Base-by-base conservation (phyloP, 1,140 invertebrate species). In the Brachionus angularis region DNA sequence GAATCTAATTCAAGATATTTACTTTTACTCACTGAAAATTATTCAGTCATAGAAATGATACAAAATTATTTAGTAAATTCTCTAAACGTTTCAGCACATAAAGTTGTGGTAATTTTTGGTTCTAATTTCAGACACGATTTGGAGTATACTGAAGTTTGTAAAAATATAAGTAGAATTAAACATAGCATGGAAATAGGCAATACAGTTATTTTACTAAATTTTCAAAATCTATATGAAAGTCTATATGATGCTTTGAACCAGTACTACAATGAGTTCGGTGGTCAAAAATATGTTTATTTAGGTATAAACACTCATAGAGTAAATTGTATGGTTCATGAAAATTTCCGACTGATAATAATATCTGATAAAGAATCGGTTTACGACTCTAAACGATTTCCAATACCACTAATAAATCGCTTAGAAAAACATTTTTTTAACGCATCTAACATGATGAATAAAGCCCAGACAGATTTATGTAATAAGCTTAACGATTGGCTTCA, bases 161-260 rank as follows among this genome's bases (percentile, higher is more conserved):
- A 78, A 3, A 80, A 80, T 62, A 79, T 80, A 71, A 79, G 79
- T 72, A 71, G 76, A 10, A 79, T 80, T 67, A 80, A 80, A 58
- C 75, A 78, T 7, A 79, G 78, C 71, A 80, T 80, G 79, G 78
- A 79, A 71, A 78, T 75, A 2, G 79, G 79, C 7, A 76, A 75
- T 23, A 79, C 79, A 0, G 77, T 80, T 8, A 74, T 80, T 31
- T 72, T 80, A 8, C 73, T 80, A 29, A 80, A 80, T 73, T 73
- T 79, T 67, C 78, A 79, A 53, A 78, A 78, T 69, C 71, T 80
- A 33, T 80, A 79, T 62, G 79, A 80, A 50, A 78, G 76, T 74
- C 73, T 80, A 8, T 80, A 80, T 70, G 78, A 80, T 74, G 78
- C 77, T 10, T 74, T 80, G 7, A 80, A 80, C 72, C 74, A 79